Percentiles rank a stretch among this genome's conserved stretches.
These are phyloP conservation scores for Gadopsis marmoratus DNA, from an alignment of 2,797 vertebrate species.

Conservation along the genomic window DNA sequence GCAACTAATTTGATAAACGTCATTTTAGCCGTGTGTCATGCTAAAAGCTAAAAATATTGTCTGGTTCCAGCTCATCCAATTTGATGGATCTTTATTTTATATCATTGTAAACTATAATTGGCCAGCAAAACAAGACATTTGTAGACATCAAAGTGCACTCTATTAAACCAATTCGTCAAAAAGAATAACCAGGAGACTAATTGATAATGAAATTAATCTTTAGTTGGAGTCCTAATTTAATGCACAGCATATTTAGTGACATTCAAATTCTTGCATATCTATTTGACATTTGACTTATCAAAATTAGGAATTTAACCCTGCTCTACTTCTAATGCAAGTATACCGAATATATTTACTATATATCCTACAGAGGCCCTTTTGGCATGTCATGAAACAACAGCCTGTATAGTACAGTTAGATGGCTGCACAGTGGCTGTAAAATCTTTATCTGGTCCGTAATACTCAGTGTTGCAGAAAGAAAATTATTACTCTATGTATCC, in stretches of 20 bases:
- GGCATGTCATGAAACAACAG: conserved; percentile 31
- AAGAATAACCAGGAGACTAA: not conserved
- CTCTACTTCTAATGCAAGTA: conserved; percentile 23
- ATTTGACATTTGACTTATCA: not conserved
- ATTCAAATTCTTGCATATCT: not conserved
- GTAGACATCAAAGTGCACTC: not conserved
- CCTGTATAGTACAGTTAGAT: not conserved
- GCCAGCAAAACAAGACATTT: not conserved
- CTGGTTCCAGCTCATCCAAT: not conserved
- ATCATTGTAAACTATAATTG: not conserved
- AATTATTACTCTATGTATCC: not conserved
- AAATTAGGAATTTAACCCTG: not conserved
- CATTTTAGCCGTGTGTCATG: not conserved
- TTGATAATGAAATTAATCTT: not conserved
- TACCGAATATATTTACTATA: conserved; percentile 29
- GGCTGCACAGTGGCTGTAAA: conserved; percentile 15
- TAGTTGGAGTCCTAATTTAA: not conserved
- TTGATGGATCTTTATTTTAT: no score
- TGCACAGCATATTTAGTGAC: not conserved
- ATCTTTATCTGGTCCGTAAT: conserved; percentile 1
- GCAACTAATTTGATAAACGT: not conserved
- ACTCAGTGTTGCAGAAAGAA: not conserved
- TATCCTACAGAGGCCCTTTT: conserved; percentile 3
- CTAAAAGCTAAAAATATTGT: not conserved
- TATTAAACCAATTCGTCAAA: not conserved